Percentiles rank a stretch among this genome's conserved stretches.
phyloP scores from a whole-genome alignment of 1,140 invertebrate species.

The Bombus pascuorum region DNA sequence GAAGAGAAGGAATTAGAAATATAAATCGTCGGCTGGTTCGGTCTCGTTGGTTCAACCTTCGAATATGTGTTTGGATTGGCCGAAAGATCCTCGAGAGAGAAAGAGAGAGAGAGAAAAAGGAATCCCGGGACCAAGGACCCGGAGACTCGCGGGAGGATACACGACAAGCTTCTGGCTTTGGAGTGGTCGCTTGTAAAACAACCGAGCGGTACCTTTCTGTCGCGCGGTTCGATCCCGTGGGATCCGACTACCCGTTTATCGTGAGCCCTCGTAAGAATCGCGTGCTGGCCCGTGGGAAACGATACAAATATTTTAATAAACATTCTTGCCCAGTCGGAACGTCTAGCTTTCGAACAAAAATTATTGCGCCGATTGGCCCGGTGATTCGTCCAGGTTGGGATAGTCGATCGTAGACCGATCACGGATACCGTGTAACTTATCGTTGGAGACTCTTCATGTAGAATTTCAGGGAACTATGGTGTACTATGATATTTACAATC shows the following conservation, averaged over 20 bases:
- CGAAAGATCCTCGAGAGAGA: conserved; percentile 38
- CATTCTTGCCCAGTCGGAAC: conserved; percentile 4
- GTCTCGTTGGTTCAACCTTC: conserved; percentile 63
- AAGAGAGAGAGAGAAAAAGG: conserved; percentile 52
- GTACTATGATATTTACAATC: neutral
- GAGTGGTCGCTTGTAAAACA: conserved; percentile 75
- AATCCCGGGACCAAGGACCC: conserved; percentile 64
- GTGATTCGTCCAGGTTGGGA: neutral
- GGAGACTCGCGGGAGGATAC: conserved; percentile 61
- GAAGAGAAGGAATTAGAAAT: conserved; percentile 56
- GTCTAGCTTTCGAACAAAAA: conserved; percentile 5
- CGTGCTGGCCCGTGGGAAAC: conserved; percentile 63
- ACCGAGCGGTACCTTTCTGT: conserved; percentile 70
- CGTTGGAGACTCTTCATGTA: neutral
- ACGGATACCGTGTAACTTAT: neutral
- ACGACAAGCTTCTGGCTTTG: conserved; percentile 74
- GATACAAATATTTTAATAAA: conserved; percentile 68
- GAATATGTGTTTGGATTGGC: conserved; percentile 59
- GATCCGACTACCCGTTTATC: conserved; percentile 64
- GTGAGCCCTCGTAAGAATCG: conserved; percentile 43
- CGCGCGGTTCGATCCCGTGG: conserved; percentile 69
- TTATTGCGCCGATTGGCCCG: neutral
- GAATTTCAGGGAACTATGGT: neutral
- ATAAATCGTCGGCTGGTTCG: conserved; percentile 62
- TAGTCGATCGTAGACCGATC: neutral